phyloP scores from a whole-genome alignment of 2,888 invertebrate species.

The Biston betularia region DNA sequence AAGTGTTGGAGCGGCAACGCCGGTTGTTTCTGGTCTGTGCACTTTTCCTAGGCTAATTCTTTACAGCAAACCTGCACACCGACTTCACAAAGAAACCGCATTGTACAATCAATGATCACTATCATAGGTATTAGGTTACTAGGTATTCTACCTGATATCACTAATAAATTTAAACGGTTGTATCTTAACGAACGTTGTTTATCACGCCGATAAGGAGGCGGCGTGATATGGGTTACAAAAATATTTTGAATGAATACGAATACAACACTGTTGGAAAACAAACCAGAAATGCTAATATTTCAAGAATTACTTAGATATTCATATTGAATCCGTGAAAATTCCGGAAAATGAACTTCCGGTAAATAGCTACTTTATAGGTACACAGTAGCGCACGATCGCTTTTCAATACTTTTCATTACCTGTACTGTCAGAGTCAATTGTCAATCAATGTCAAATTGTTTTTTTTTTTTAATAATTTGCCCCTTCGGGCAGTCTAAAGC shows the following conservation, averaged over 20 bases:
- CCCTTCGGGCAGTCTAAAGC: too few species aligned
- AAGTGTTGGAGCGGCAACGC: conserved; percentile 20
- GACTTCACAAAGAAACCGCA: conserved; percentile 47
- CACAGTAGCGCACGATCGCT: too few species aligned
- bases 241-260: not conserved
- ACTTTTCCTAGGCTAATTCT: conserved; percentile 53
- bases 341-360: not conserved
- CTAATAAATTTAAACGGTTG: not conserved
- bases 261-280: not conserved
- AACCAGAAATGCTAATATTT: not conserved
- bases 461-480: too few species aligned
- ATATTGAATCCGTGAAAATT: not conserved
- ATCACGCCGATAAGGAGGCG: conserved; percentile 30
- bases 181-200: conserved; percentile 22
- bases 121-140: conserved; percentile 9
- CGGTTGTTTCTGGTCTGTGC: conserved; percentile 28
- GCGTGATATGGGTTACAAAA: not conserved
- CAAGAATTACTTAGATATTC: not conserved
- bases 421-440: too few species aligned
- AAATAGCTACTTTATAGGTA: not conserved
- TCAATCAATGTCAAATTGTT: too few species aligned
- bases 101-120: conserved; percentile 53
- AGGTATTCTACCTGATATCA: conserved; percentile 17
- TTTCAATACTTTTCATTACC: too few species aligned
- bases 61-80: conserved; percentile 46